Evolutionary conservation across 2,797 vertebrate genomes (phyloP).

Genomic region (Cygnus olor): DNA sequence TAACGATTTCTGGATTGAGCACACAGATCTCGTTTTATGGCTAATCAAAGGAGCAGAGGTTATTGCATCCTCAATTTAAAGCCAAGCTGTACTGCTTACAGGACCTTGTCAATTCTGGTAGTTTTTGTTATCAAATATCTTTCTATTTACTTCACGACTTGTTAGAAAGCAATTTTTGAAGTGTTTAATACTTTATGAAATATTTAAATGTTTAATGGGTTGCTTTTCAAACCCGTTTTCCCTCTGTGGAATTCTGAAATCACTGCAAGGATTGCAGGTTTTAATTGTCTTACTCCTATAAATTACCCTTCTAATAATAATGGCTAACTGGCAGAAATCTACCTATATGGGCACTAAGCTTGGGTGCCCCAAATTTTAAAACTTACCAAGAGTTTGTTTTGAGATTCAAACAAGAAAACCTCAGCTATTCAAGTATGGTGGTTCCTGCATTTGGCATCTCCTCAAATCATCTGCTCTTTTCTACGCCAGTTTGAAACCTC

Average conservation of each 20-base stretch:
- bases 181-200: constrained; percentile 76
- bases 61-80: neutral
- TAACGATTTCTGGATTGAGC: neutral
- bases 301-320: neutral
- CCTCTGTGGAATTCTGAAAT: neutral
- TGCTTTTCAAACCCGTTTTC: constrained; percentile 59
- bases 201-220: constrained; percentile 75
- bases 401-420: no score
- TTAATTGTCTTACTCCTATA: neutral
- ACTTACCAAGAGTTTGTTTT: neutral
- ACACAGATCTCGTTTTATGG: neutral
- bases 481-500: neutral
- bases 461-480: neutral
- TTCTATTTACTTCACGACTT: constrained; percentile 69
- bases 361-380: neutral
- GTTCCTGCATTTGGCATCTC: no score
- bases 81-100: neutral
- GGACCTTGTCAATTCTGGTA: constrained; percentile 4
- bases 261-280: neutral
- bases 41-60: neutral
- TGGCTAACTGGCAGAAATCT: neutral
- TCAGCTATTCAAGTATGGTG: no score
- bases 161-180: constrained; percentile 75
- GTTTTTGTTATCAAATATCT: constrained; percentile 71
- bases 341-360: rapidly evolving